Base-by-base conservation (phyloP, 2,797 vertebrate genomes). In the Megaceryle alcyon region DNA sequence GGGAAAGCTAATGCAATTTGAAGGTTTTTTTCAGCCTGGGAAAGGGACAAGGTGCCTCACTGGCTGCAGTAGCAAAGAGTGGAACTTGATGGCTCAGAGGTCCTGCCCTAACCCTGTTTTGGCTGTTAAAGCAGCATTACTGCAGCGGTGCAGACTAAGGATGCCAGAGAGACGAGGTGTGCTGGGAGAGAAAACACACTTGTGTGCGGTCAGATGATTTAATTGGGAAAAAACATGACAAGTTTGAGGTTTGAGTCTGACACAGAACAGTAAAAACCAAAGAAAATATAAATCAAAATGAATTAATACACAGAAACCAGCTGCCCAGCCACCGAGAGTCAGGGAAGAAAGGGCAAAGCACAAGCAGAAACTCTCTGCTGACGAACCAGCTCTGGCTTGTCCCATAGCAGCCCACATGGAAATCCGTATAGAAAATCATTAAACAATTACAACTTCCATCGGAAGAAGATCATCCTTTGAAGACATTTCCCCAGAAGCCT, bases 351-450 rank as follows among this genome's bases (percentile, higher is more conserved):
- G 37, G 39, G 64, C 0, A 4, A 78, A 94, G 63, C 54, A 82
- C 0, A 0, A 88, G 65, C 82, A 91, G 57, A 54, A 80, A 54
- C 84, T 76, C 56, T 76, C 73, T 86, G 84, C 88, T 92, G 88
- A 88, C 21, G 6, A 90, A 65, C 56, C 70, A 76, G 73, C 77
- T 56, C 86, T 63, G 68, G 56, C 84, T 51, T 51, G n/a, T 90
- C 82, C 94, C 14, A 10, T 46, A 64, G 69, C 88, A 71, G 56
- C 89, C 84, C 89, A 80, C 57, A 29, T 1, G 0, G 85, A 91
- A 91, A 94, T 86, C 93, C 61, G 75, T 95, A 75, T 3, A 87
- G 79, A 92, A 95, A 96, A 96, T 92, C 95, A 89, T 96, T 94
- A 94, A 94, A 94, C 91, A 87, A 92, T 95, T 95, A 94, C 87